phyloP scores from a whole-genome alignment of 2,888 invertebrate species.

The Rosalia funebris region DNA sequence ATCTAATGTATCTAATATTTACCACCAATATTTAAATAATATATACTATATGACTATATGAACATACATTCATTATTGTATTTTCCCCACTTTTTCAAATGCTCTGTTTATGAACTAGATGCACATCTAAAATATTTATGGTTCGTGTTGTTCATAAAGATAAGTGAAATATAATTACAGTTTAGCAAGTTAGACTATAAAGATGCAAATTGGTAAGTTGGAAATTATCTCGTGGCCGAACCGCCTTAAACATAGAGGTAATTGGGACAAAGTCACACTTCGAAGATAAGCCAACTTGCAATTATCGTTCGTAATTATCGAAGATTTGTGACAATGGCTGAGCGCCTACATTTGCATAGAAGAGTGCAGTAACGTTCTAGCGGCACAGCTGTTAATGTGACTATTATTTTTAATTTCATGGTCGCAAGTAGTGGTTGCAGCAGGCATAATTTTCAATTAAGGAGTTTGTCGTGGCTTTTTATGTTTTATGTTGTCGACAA shows the following conservation, averaged over 20 bases:
- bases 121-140: too few relatives aligned
- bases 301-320: slow-evolving; percentile 22
- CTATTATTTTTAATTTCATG: neutral
- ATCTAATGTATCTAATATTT: too few relatives aligned
- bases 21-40: too few relatives aligned
- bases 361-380: neutral
- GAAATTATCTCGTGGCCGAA: slow-evolving; percentile 1
- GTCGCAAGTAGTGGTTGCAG: neutral
- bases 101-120: too few relatives aligned
- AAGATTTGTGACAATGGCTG: slow-evolving; percentile 20
- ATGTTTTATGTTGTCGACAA: too few relatives aligned
- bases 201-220: slow-evolving; percentile 18
- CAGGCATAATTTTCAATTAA: too few relatives aligned
- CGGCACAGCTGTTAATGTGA: slow-evolving; percentile 4
- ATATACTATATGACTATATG: too few relatives aligned
- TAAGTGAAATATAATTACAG: neutral
- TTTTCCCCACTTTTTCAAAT: too few relatives aligned
- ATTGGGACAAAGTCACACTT: slow-evolving; percentile 1
- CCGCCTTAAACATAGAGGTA: slow-evolving; percentile 3
- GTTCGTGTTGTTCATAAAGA: neutral
- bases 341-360: slow-evolving; percentile 2
- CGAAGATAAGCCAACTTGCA: slow-evolving; percentile 21
- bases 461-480: too few relatives aligned
- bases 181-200: slow-evolving; percentile 7
- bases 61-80: too few relatives aligned